Base-by-base conservation (phyloP, 2,888 invertebrate species). In the Torymus aiolomorphi region DNA sequence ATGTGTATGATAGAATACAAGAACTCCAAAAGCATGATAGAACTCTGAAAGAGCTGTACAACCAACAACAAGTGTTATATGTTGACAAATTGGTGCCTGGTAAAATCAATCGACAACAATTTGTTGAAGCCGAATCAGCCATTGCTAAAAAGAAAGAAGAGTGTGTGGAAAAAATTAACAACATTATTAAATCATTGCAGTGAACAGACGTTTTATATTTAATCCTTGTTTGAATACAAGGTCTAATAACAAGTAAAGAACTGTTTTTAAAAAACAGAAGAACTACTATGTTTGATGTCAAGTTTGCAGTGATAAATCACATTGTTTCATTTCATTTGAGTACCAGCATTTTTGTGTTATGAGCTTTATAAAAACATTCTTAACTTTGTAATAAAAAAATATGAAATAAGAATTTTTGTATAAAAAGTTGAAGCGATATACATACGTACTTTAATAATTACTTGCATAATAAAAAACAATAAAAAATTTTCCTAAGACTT, bases 61-160 rank as follows among this genome's bases (percentile, higher is more conserved):
- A 88, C 78, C 91, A 91, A 73, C 91, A 91, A 61, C 93, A 93
- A 82, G 90, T 91, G 20, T 88, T 92, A 18, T 91, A 92, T 80
- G 92, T 93, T n/a, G 94, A 94, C 83, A 93, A 93, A 86, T 88
- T 94, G 59, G 92, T 94, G 20, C 91, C 92, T 4, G 93, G 92
- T 12, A 94, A 94, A 88, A 91, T 94, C 83, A 90, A 90, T 70
- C 92, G 93, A 80, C 92, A 92, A 78, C 92, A 92, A 82, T 94
- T 94, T 86, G 88, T 94, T 57, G 94, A 94, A 61, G 91, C 91
- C 16, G 94, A 94, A 84, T 88, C 91, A 70, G 89, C 88, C 24
- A 91, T 93, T 56, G 89, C 90, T 51, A 91, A 92, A 84, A 94
- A 94, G 87, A 92, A 93, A 81, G 92, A 92, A 74, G 94, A 94